Conservation (phyloP, 2,888 invertebrate species). For the Spialia ferax region DNA sequence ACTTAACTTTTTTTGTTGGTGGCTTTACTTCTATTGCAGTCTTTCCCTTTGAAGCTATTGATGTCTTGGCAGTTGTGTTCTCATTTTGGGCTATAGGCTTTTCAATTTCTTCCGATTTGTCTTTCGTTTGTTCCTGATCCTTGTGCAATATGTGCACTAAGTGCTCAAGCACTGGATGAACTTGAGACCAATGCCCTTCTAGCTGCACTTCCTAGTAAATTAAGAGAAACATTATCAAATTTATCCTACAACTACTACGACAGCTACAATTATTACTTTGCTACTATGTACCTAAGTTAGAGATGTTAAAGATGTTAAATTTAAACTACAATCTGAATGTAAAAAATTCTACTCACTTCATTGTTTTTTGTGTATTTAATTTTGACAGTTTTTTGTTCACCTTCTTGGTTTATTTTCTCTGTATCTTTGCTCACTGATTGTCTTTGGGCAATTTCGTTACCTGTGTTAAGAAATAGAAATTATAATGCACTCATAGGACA, state of each 20-base stretch:
- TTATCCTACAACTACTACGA: too few relatives aligned
- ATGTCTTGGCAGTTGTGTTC: background rate
- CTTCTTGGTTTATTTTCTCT: slow-evolving; percentile 31
- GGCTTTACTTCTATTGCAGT: background rate
- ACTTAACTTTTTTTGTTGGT: background rate
- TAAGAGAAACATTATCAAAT: background rate
- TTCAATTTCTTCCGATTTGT: background rate
- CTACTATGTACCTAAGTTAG: too few relatives aligned
- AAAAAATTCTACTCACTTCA: slow-evolving; percentile 56
- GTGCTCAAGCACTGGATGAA: slow-evolving; percentile 67
- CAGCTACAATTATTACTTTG: too few relatives aligned
- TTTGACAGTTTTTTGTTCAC: slow-evolving; percentile 58
- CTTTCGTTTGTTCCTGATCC: slow-evolving; percentile 37
- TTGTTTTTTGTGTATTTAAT: slow-evolving; percentile 70
- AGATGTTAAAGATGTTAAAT: too few relatives aligned
- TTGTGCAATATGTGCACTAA: slow-evolving; percentile 67
- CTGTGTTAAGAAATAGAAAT: background rate
- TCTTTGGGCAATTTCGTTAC: background rate
- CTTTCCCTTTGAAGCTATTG: background rate
- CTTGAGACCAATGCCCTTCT: slow-evolving; percentile 71
- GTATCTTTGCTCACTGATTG: slow-evolving; percentile 28
- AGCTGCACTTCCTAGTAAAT: slow-evolving; percentile 67
- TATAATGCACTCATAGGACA: background rate
- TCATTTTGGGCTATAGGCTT: background rate
- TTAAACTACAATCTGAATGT: too few relatives aligned